Base-by-base conservation (phyloP, 2,797 vertebrate species). In the Etheostoma perlongum region DNA sequence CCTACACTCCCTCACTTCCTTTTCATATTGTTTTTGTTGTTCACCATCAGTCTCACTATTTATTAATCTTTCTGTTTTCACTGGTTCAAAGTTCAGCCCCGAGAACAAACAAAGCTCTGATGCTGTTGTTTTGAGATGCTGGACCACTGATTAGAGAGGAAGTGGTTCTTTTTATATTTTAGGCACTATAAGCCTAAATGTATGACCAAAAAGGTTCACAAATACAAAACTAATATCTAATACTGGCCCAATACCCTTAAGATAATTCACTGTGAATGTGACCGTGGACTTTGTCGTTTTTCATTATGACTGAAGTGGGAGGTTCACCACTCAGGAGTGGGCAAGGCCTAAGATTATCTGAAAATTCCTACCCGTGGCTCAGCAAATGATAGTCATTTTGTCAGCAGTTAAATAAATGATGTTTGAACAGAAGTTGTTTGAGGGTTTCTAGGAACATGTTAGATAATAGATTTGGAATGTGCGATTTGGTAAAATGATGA, bases 371-470 rank as follows among this genome's bases (percentile, higher is more conserved):
- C 55, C 60, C 2, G 4, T 25, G n/a, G 66, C 30, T 68, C 52
- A 72, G 23, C 30, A 27, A 60, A 58, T 61, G 79, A 81, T 6
- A 59, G 69, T 73, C 33, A 69, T 46, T 74, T 69, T 47, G 6
- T 58, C 48, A 47, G n/a, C 6, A 7, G 19, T 36, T n/a, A 54
- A 78, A 80, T 62, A 71, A 53, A 75, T 78, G 66, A 27, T 49
- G 30, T 76, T 85, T 68, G 46, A 78, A 72, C 49, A 48, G n/a
- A 68, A 73, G 69, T 19, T 69, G 66, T 78, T 75, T 36, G 4
- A 63, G 52, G 49, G 74, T 78, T 89, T 90, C 75, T 67, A 75
- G 46, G 66, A 86, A 76, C 33, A 21, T 60, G 67, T 81, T 73
- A 23, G 67, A 80, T 82, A 79, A 82, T 63, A 76, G 40, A 58